These are phyloP conservation scores for Hyaena hyaena DNA, from an alignment of 2,113 vertebrate genomes.

Conservation along the genomic window DNA sequence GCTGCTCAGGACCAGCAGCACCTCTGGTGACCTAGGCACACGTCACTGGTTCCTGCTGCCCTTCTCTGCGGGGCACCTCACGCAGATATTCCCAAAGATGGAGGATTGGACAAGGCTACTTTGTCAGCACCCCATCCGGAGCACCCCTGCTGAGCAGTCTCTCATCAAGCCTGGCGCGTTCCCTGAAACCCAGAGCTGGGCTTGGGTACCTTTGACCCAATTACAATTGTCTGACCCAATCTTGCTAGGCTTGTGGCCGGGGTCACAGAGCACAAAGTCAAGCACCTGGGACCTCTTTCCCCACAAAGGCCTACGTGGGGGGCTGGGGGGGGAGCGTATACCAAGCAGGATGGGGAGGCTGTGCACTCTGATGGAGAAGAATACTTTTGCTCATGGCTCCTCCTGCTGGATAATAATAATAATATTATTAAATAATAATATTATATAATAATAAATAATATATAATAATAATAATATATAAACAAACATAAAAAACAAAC, in stretches of 20 bases:
- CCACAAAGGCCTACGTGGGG: neutral
- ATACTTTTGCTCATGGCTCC: neutral
- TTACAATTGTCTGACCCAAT: neutral
- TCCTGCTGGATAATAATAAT: no score
- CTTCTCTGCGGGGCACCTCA: neutral
- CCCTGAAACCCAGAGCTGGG: neutral
- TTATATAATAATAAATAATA: no score
- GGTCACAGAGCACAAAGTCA: neutral
- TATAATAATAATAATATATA: no score
- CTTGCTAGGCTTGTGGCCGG: neutral
- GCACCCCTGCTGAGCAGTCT: neutral
- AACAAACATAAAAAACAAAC: no score
- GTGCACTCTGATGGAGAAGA: neutral
- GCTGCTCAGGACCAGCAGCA: neutral
- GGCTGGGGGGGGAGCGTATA: accelerated
- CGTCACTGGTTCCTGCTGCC: neutral
- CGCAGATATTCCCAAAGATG: neutral
- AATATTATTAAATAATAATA: no score
- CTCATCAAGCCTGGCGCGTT: neutral
- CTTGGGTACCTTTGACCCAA: neutral
- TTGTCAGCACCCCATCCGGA: neutral
- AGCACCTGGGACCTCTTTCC: neutral
- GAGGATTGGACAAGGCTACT: neutral
- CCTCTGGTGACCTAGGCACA: neutral
- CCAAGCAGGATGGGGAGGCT: neutral